phyloP scores from a whole-genome alignment of 2,113 vertebrate species.

The Pluvianellus socialis region DNA sequence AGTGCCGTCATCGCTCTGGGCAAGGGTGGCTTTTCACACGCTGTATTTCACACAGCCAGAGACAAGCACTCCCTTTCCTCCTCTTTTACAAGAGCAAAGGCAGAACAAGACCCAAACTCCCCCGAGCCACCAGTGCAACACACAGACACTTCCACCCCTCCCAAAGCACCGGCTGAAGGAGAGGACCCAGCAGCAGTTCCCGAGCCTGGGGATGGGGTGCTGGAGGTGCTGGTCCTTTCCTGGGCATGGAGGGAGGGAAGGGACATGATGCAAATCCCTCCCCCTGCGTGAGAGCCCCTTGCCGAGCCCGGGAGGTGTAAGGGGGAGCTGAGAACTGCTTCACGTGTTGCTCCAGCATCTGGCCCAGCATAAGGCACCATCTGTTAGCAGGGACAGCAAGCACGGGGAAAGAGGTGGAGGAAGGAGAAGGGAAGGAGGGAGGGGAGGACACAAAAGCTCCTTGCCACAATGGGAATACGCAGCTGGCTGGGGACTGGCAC shows the following conservation, averaged over 20 bases:
- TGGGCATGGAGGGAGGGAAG: neutral
- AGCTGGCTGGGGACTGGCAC: neutral
- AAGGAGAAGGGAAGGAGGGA: neutral
- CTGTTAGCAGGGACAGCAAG: neutral
- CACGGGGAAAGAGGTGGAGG: neutral
- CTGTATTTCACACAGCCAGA: neutral
- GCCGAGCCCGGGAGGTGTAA: neutral
- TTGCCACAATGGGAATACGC: neutral
- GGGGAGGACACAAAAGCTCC: neutral
- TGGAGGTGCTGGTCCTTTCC: neutral
- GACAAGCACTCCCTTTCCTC: neutral
- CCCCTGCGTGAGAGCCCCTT: neutral
- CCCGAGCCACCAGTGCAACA: neutral
- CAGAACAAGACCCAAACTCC: neutral
- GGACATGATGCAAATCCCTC: neutral
- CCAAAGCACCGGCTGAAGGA: neutral
- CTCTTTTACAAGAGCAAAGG: neutral
- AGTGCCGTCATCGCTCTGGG: neutral
- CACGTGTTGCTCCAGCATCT: neutral
- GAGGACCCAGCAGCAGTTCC: neutral
- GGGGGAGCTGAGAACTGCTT: neutral
- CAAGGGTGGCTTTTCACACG: neutral
- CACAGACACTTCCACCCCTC: neutral
- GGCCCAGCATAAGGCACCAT: neutral
- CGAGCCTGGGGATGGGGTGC: rapidly evolving